Conservation (phyloP, 2,113 vertebrate species). For the Gymnobelideus leadbeateri region DNA sequence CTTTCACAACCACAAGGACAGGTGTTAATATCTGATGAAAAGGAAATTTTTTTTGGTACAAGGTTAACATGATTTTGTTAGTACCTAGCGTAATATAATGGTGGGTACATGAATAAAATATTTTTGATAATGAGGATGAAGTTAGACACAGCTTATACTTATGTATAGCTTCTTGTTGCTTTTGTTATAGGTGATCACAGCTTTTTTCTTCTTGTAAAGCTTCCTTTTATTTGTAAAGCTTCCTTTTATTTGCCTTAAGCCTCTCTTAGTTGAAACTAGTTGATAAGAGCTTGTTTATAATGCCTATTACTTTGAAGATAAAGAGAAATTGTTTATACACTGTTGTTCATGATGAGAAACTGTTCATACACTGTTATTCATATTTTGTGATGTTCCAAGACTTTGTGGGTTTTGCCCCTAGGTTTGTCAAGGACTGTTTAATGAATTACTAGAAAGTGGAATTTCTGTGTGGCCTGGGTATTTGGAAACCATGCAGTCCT, state of each 20-base stretch:
- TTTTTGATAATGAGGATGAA: background rate
- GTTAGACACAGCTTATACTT: background rate
- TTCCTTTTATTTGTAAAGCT: background rate
- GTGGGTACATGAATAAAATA: background rate
- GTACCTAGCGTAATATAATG: background rate
- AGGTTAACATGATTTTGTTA: background rate
- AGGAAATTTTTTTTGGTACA: background rate
- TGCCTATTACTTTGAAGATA: background rate
- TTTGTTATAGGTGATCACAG: background rate
- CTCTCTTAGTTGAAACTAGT: background rate
- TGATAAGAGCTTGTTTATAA: background rate
- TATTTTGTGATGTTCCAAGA: slow-evolving; percentile 45
- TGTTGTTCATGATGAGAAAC: background rate
- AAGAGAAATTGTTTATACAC: background rate
- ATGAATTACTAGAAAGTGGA: slow-evolving; percentile 89
- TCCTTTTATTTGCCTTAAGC: background rate
- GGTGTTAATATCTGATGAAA: background rate
- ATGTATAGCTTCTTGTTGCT: background rate
- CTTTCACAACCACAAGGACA: background rate
- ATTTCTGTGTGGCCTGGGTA: slow-evolving; percentile 96
- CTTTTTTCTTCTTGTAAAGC: background rate
- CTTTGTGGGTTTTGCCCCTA: slow-evolving; percentile 75
- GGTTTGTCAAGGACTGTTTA: slow-evolving; percentile 94
- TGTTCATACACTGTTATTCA: background rate
- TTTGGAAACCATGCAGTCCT: slow-evolving; percentile 87